Base-by-base conservation (phyloP, 2,888 invertebrate genomes). In the Eristalinus aeneus region DNA sequence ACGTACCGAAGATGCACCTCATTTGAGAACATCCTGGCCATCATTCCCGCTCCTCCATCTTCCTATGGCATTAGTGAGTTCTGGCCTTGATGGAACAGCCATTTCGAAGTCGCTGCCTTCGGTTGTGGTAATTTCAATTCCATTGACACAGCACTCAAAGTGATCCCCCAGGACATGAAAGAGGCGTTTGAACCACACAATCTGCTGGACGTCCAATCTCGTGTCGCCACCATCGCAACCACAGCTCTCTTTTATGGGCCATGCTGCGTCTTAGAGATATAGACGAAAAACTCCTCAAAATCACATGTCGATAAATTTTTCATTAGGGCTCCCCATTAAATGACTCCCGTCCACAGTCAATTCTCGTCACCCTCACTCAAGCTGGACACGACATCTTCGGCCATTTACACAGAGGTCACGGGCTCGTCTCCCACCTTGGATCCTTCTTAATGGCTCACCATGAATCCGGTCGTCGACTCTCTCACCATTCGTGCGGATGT, bases 271-370 rank as follows among this genome's bases (percentile, higher is more conserved):
- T 27, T 39, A 1, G 16, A 46, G 16, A n/a, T 6, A 39, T 3
- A n/a, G 46, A n/a, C 3, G 16, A 46, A 46, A 16, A 46, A 16
- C 12, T 12, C 16, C 46, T 46, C 16, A 46, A 79, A 53, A 74
- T 75, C 65, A 68, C 72, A 76, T 31, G 27, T 68, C 63, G 39
- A 80, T 80, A 76, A 85, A 85, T 85, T 76, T 76, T 76, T 80
- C 80, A 85, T 80, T 71, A 68, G 58, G 34, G 56, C 27, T 12
- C 58, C 58, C 10, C 67, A 72, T 80, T 53, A 80, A 76, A 63
- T 76, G 68, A 39, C 67, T 63, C 68, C 36, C 58, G 27, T 68
- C 73, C 77, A 61, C 85, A 85, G 71, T 76, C 80, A 73, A 61
- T 80, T 75, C 56, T 71, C 58, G 32, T 74, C 83, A 67, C 63